Base-by-base conservation (phyloP, 2,888 invertebrate genomes). In the Shargacucullia verbasci region DNA sequence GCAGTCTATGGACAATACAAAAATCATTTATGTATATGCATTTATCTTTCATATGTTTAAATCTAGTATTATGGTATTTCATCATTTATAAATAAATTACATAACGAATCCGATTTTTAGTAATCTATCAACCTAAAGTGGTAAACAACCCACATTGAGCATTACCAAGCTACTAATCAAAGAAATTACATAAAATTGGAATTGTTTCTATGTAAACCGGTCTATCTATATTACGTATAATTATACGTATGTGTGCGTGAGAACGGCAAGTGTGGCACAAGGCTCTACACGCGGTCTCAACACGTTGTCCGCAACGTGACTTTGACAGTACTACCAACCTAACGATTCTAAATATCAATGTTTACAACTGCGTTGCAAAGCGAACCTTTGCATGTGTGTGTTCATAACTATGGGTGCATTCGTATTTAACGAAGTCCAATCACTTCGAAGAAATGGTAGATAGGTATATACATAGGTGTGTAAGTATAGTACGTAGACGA, bases 241-340 rank as follows among this genome's bases (percentile, higher is more conserved):
- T 5, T 43, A 6, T 52, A 48, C 38, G 55, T 38, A 15, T 75
- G 85, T 82, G 83, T 82, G 81, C 38, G 84, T 79, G 79, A 53
- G 70, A 54, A 34, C 56, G 66, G 55, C 34, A 59, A 55, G 48
- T 68, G 61, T 88, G 62, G 80, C 89, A 87, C 90, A 85, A 80
- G 89, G 84, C 84, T 78, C 60, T 59, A 72, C 91, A 91, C 85
- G 91, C 86, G 84, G 82, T 66, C 69, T 13, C 78, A 70, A 80
- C 92, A 92, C 92, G 89, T 92, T 91, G 87, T 20, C 53, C 84
- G 89, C 91, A 92, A 93, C 93, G 92, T 92, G 93, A 93, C 89
- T 79, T 62, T 65, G 46, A 58, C 86, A 67, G 79, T 46, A 62
- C 70, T 86, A 68, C 90, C 91, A 93, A 90, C 90, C 72, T 78